Evolutionary conservation across 2,113 vertebrate genomes (phyloP).

Genomic region (Salvator merianae): DNA sequence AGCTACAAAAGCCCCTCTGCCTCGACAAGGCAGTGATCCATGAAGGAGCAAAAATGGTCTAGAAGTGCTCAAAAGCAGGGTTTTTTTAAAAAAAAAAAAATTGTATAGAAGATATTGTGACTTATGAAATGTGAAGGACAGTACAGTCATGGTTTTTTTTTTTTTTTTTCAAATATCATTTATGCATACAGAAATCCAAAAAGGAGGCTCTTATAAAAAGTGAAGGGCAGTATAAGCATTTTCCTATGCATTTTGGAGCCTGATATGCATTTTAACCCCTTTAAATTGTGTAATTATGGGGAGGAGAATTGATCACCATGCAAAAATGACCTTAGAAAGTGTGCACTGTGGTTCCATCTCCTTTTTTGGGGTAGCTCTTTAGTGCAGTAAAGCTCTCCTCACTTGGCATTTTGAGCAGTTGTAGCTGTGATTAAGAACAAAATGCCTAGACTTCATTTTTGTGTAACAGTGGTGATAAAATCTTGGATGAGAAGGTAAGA

Average conservation of each 20-base stretch:
- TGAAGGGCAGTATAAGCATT: neutral
- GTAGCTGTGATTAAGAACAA: conserved; percentile 29
- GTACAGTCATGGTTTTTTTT: no score
- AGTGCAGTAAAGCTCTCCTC: conserved; percentile 31
- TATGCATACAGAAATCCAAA: neutral
- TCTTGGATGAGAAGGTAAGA: conserved; percentile 34
- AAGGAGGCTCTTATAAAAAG: neutral
- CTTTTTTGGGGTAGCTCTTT: conserved; percentile 3
- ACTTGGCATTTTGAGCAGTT: conserved; percentile 35
- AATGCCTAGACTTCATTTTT: conserved; percentile 43
- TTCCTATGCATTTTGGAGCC: neutral
- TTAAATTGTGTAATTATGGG: no score
- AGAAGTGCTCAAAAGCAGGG: no score
- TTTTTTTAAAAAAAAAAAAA: no score
- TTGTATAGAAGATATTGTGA: no score
- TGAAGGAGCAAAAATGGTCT: no score
- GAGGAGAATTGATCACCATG: neutral
- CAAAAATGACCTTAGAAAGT: conserved; percentile 5
- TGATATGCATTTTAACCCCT: neutral
- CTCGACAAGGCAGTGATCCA: no score
- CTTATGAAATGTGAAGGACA: no score
- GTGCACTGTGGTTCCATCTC: neutral
- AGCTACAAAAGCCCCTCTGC: no score
- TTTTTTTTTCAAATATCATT: no score
- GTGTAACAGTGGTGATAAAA: conserved; percentile 25